phyloP scores from a whole-genome alignment of 2,797 vertebrate genomes.

The Sebastes alutus region DNA sequence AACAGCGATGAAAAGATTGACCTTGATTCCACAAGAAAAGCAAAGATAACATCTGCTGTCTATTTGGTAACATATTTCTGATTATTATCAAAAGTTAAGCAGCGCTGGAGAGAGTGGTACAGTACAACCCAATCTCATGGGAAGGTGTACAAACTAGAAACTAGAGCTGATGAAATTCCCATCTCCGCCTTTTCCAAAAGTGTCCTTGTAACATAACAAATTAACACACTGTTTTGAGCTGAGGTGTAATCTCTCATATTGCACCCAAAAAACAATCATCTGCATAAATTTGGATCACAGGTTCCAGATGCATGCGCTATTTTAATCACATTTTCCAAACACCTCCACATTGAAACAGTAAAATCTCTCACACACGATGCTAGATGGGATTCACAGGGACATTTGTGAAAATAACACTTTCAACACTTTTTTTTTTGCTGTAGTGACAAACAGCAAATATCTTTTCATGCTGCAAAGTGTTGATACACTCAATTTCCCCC shows the following conservation, averaged over 20 bases:
- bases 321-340: not conserved
- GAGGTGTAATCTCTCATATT: not conserved
- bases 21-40: not conserved
- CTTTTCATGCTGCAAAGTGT: constrained; percentile 7
- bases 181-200: constrained; percentile 10
- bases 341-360: not conserved
- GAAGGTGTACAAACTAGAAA: no score
- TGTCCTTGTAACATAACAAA: not conserved
- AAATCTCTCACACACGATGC: not conserved
- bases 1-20: not conserved
- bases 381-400: constrained; percentile 1
- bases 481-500: not conserved
- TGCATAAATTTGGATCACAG: not conserved
- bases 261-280: not conserved
- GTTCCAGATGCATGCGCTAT: accelerated
- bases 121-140: not conserved
- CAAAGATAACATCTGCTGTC: not conserved
- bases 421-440: not conserved
- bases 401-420: not conserved
- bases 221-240: not conserved
- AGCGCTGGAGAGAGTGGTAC: not conserved
- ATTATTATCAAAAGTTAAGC: not conserved
- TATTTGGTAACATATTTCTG: not conserved
- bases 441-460: not conserved
- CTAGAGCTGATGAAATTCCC: constrained; percentile 1